These are phyloP conservation scores for Aphelinus atriplicis DNA, from an alignment of 1,140 invertebrate genomes.

Conservation along the genomic window DNA sequence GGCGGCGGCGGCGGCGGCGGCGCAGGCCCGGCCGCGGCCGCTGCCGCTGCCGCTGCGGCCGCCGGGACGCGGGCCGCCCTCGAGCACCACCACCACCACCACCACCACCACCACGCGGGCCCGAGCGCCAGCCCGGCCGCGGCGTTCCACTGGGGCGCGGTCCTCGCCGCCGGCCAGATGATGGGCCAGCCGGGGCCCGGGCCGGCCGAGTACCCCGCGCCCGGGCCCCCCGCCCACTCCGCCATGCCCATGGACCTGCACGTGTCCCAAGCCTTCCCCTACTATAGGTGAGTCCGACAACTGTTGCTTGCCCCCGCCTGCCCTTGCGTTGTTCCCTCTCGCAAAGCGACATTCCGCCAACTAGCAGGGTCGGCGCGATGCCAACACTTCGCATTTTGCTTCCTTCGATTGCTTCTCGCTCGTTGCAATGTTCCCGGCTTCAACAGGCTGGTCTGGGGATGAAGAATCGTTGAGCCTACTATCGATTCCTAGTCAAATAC, in stretches of 20 bases:
- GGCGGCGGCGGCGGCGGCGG: constrained; percentile 56
- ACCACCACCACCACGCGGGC: constrained; percentile 44
- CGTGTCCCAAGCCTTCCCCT: constrained; percentile 86
- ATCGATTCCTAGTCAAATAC: no score
- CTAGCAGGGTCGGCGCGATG: no score
- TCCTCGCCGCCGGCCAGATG: constrained; percentile 71
- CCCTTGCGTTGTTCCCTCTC: no score
- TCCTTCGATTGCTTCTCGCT: no score
- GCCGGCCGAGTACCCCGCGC: constrained; percentile 66
- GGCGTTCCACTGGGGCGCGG: constrained; percentile 63
- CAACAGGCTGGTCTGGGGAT: no score
- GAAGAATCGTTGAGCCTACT: no score
- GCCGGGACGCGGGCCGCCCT: constrained; percentile 54
- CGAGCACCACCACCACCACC: constrained; percentile 64
- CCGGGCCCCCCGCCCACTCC: constrained; percentile 66
- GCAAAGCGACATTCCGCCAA: no score
- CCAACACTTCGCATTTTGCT: no score
- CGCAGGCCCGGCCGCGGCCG: constrained; percentile 60
- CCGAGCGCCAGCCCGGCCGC: constrained; percentile 52
- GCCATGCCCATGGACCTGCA: constrained; percentile 86
- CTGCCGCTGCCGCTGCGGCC: constrained; percentile 49
- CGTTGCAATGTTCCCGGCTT: no score
- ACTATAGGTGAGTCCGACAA: constrained; percentile 75
- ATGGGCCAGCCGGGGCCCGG: constrained; percentile 56
- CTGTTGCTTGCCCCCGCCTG: no score